Evolutionary conservation across 2,888 invertebrate species (phyloP).

Genomic region (Heteromyza rotundicornis): DNA sequence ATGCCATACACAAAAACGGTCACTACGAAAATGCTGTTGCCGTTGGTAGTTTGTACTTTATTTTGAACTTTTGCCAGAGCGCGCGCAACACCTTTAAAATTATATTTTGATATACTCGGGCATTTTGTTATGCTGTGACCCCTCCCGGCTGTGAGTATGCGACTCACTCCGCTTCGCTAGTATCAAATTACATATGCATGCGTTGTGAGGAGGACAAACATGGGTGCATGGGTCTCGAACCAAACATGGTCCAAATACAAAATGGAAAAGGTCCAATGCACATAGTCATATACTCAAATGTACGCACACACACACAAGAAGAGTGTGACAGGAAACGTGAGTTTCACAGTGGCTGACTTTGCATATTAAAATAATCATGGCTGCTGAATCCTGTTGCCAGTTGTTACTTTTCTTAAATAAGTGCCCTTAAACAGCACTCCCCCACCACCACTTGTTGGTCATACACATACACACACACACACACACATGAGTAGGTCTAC

Average conservation of each 20-base stretch:
- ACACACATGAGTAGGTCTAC: too few relatives aligned
- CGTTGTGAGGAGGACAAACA: neutral
- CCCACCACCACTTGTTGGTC: too few relatives aligned
- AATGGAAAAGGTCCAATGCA: too few relatives aligned
- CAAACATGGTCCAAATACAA: too few relatives aligned
- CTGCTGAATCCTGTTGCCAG: neutral
- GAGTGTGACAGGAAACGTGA: neutral
- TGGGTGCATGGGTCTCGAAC: too few relatives aligned
- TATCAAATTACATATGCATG: neutral
- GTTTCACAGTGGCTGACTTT: neutral
- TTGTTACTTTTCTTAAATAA: neutral
- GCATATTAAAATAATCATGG: neutral
- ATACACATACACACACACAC: too few relatives aligned
- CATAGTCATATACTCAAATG: neutral
- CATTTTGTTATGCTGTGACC: neutral
- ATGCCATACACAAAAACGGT: neutral
- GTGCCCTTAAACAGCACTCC: too few relatives aligned
- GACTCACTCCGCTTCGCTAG: neutral
- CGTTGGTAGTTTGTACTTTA: neutral
- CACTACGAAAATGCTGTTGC: neutral
- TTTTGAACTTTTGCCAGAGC: neutral
- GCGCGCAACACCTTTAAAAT: neutral
- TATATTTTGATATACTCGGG: neutral
- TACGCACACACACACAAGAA: neutral
- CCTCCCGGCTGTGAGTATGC: neutral